A percentile compares a stretch with the other conserved stretches of the same genome.
phyloP scores from a whole-genome alignment of 2,888 invertebrate genomes.

The Gasteruption jaculator region DNA sequence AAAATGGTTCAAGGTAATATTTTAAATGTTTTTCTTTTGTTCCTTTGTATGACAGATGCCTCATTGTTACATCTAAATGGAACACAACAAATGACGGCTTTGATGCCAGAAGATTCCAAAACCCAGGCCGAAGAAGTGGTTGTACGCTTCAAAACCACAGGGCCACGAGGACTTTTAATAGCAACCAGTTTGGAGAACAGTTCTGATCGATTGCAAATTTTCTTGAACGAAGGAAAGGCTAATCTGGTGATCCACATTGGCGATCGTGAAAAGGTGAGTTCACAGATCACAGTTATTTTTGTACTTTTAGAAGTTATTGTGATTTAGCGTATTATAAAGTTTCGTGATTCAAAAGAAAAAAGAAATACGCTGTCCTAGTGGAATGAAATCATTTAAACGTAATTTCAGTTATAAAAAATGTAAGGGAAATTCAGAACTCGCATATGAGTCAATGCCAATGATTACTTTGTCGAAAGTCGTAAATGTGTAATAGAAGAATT shows the following conservation, averaged over 20 bases:
- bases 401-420: too few relatives aligned
- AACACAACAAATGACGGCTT: constrained; percentile 78
- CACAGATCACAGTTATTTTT: too few relatives aligned
- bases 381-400: too few relatives aligned
- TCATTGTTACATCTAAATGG: constrained; percentile 85
- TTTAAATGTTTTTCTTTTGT: constrained; percentile 1
- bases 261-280: constrained; percentile 77
- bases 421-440: too few relatives aligned
- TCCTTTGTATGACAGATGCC: too few relatives aligned
- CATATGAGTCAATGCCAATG: too few relatives aligned
- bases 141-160: constrained; percentile 78
- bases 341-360: too few relatives aligned
- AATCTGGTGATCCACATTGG: constrained; percentile 78
- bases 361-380: too few relatives aligned
- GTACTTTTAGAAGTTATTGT: too few relatives aligned
- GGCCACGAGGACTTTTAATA: constrained; percentile 72
- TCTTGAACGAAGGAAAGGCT: constrained; percentile 78
- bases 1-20: background rate
- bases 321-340: too few relatives aligned
- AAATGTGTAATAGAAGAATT: too few relatives aligned
- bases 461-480: too few relatives aligned
- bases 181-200: constrained; percentile 75
- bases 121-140: constrained; percentile 89
- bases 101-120: constrained; percentile 67
- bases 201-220: constrained; percentile 79